Conservation (phyloP, 2,797 vertebrate genomes). For the Lepilemur septentrionalis region DNA sequence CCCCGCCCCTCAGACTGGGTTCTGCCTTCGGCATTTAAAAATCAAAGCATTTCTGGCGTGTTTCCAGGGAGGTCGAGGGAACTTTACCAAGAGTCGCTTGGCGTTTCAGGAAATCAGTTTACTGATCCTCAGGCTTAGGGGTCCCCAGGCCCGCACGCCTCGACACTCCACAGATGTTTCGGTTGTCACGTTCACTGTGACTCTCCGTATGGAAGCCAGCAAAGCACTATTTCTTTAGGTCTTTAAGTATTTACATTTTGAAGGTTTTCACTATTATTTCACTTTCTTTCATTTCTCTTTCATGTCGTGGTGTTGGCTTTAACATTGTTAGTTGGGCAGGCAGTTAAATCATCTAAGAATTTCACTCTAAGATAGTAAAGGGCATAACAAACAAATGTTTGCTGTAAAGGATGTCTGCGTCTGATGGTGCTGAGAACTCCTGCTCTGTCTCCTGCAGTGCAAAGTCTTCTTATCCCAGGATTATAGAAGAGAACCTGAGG, state of each 20-base stretch:
- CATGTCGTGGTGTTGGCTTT: neutral
- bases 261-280: neutral
- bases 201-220: neutral
- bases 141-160: neutral
- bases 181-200: neutral
- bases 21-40: neutral
- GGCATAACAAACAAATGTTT: neutral
- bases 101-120: neutral
- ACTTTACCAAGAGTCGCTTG: neutral
- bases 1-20: neutral
- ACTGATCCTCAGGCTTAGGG: neutral
- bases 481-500: neutral
- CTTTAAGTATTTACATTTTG: neutral
- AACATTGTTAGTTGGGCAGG: neutral
- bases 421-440: neutral
- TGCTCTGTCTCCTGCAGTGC: neutral
- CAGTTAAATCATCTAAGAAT: neutral
- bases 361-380: neutral
- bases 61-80: neutral
- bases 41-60: neutral
- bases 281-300: neutral
- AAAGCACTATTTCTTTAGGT: neutral
- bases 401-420: neutral
- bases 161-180: no score
- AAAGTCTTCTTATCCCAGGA: neutral